These are phyloP conservation scores for Metalampra italica DNA, from an alignment of 2,888 invertebrate genomes.

Conservation along the genomic window DNA sequence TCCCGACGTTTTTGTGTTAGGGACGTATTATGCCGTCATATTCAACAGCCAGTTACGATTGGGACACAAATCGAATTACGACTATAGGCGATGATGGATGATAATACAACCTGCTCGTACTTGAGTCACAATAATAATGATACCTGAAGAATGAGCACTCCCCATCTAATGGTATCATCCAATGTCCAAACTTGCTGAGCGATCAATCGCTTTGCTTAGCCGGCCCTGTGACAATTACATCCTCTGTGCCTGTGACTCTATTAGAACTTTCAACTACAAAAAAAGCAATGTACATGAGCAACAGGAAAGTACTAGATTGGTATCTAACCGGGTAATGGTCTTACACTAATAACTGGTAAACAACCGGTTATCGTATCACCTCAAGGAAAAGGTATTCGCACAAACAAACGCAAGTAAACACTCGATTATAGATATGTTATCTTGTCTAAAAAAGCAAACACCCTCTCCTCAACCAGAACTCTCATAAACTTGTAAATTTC, in stretches of 20 bases:
- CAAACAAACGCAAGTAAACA: not conserved
- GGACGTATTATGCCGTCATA: conserved; percentile 12
- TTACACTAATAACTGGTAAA: no score
- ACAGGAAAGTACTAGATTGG: no score
- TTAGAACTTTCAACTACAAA: no score
- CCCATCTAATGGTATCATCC: no score
- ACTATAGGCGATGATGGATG: not conserved
- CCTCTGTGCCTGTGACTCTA: no score
- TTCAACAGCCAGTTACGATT: conserved; percentile 16
- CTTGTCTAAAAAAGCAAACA: not conserved
- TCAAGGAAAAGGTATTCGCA: not conserved
- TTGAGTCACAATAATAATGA: not conserved
- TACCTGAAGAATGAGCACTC: no score
- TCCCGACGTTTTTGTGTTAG: conserved; percentile 12
- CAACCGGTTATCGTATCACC: no score
- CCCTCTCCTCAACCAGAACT: not conserved
- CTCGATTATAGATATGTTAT: not conserved
- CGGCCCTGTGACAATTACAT: no score
- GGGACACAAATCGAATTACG: conserved; percentile 8
- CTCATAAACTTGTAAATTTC: conserved; percentile 17
- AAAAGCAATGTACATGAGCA: no score
- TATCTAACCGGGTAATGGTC: no score
- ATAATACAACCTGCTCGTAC: not conserved
- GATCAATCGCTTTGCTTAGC: no score
- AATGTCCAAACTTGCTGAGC: no score